These are phyloP conservation scores for Andrena camellia DNA, from an alignment of 2,888 invertebrate species.

Conservation along the genomic window DNA sequence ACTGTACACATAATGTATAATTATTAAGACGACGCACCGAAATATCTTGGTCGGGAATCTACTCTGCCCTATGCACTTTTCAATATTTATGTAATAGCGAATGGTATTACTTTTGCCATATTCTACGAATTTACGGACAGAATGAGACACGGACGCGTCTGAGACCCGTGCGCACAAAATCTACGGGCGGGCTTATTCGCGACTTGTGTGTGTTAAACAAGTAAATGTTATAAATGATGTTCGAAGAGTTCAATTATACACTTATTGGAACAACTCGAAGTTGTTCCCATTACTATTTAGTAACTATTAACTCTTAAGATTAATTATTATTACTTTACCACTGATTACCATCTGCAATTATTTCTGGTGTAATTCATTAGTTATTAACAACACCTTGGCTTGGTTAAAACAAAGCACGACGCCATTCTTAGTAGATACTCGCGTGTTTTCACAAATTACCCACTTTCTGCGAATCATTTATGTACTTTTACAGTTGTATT, in stretches of 20 bases:
- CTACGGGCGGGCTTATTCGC: constrained; percentile 41
- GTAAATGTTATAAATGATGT: constrained; percentile 59
- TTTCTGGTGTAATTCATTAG: too few relatives aligned
- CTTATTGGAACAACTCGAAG: constrained; percentile 18
- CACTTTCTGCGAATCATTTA: too few relatives aligned
- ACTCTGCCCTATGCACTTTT: neutral
- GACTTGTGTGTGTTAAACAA: constrained; percentile 39
- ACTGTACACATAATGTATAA: constrained; percentile 4
- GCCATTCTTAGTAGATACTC: too few relatives aligned
- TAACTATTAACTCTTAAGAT: neutral
- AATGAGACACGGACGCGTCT: constrained; percentile 3
- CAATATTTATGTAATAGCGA: constrained; percentile 25
- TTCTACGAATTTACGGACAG: constrained; percentile 17
- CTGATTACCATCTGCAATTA: too few relatives aligned
- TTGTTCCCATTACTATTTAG: constrained; percentile 3
- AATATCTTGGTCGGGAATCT: constrained; percentile 1
- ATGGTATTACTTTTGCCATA: constrained; percentile 25
- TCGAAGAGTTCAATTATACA: constrained; percentile 56
- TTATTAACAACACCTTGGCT: too few relatives aligned
- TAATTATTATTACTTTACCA: neutral
- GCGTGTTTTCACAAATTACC: too few relatives aligned
- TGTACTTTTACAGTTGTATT: too few relatives aligned
- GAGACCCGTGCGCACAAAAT: constrained; percentile 23
- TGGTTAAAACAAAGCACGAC: too few relatives aligned
- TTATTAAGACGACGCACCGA: constrained; percentile 3